Evolutionary conservation across 2,797 vertebrate genomes (phyloP).

Genomic region (Arrhamphus sclerolepis): DNA sequence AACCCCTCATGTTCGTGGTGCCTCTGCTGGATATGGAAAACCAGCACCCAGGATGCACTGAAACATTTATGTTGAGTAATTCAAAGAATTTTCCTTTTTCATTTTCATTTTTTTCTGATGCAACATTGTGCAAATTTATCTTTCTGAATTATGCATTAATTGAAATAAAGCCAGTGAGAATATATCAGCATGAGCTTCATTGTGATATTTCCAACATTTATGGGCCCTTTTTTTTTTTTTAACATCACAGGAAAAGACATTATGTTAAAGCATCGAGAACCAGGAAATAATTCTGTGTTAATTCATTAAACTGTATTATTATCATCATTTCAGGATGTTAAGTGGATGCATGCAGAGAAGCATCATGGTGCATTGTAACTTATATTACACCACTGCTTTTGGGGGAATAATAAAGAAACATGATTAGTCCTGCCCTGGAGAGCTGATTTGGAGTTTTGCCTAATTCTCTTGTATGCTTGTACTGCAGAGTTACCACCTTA

Average conservation of each 20-base stretch:
- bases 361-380: slow-evolving; percentile 55
- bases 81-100: slow-evolving; percentile 70
- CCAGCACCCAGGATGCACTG: slow-evolving; percentile 63
- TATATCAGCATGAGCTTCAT: slow-evolving; percentile 51
- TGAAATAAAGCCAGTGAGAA: slow-evolving; percentile 62
- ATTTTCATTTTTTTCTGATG: slow-evolving; percentile 82
- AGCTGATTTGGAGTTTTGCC: slow-evolving; percentile 75
- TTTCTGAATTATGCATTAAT: slow-evolving; percentile 79
- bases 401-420: slow-evolving; percentile 67
- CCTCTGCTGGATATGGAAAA: slow-evolving; percentile 56
- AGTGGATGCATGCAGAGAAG: slow-evolving; percentile 56
- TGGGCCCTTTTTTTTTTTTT: slow-evolving; percentile 33
- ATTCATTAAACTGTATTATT: slow-evolving; percentile 55
- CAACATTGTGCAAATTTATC: slow-evolving; percentile 79
- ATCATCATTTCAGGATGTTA: slow-evolving; percentile 59
- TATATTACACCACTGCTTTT: slow-evolving; percentile 61
- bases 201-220: slow-evolving; percentile 44
- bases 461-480: slow-evolving; percentile 63
- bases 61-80: slow-evolving; percentile 80
- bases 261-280: slow-evolving; percentile 38
- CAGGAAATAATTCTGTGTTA: slow-evolving; percentile 43
- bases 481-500: slow-evolving; percentile 69
- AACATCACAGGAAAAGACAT: slow-evolving; percentile 44
- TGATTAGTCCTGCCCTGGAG: slow-evolving; percentile 71
- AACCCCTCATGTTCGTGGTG: slow-evolving; percentile 58